Conservation (phyloP, 2,113 vertebrate genomes). For the Dipodomys stephensi region DNA sequence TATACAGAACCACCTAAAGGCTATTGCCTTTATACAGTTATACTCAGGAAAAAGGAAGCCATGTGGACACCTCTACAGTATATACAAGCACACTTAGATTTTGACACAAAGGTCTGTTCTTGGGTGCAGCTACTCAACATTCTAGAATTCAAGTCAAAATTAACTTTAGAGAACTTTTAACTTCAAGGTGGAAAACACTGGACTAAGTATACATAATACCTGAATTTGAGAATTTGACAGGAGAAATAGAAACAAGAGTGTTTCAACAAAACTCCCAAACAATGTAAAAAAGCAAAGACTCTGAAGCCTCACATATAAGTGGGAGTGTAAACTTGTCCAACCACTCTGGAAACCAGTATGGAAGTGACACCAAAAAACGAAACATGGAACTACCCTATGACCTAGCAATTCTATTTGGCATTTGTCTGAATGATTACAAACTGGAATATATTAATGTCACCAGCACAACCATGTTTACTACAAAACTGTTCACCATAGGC, state of each 20-base stretch:
- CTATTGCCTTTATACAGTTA: no score
- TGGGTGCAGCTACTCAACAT: neutral
- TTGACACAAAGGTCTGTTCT: neutral
- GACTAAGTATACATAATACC: conserved; percentile 27
- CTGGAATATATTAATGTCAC: no score
- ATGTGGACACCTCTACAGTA: neutral
- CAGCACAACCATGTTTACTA: no score
- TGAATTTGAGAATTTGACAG: neutral
- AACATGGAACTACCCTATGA: no score
- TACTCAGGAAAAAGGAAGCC: neutral
- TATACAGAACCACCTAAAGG: neutral
- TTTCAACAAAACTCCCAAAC: neutral
- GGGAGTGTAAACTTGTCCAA: neutral
- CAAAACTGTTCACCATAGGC: no score
- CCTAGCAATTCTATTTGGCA: no score
- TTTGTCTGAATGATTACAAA: no score
- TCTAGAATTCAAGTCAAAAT: neutral
- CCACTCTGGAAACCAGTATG: no score
- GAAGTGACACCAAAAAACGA: no score
- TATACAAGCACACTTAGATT: neutral
- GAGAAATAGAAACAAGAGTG: neutral
- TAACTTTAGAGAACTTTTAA: conserved; percentile 39
- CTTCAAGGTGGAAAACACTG: neutral
- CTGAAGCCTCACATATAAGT: neutral
- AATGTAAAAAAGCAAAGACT: neutral